phyloP scores from a whole-genome alignment of 2,797 vertebrate genomes.

The Epinephelus awoara region DNA sequence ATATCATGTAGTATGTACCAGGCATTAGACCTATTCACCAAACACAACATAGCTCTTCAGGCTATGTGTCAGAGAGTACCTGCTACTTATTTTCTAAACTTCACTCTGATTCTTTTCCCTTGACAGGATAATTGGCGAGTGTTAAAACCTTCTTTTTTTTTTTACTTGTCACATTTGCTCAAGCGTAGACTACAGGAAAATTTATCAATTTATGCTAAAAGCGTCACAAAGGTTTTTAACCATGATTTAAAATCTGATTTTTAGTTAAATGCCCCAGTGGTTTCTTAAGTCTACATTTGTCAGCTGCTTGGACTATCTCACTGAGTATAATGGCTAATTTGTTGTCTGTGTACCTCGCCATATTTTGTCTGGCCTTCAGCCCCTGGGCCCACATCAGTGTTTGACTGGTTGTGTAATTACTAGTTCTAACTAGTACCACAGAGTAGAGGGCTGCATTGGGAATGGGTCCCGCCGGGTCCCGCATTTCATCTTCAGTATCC shows the following conservation, averaged over 20 bases:
- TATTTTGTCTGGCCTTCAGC: neutral
- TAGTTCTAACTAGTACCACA: too few species aligned
- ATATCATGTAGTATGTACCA: too few species aligned
- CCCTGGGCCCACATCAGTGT: neutral
- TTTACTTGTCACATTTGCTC: slow-evolving; percentile 5
- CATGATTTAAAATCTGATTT: slow-evolving; percentile 11
- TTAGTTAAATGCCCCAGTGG: neutral
- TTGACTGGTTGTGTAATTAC: neutral
- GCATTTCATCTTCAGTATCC: too few species aligned
- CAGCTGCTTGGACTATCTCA: slow-evolving; percentile 1
- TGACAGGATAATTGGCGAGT: slow-evolving; percentile 7
- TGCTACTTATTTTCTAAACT: neutral
- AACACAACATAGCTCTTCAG: neutral
- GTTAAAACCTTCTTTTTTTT: slow-evolving; percentile 2
- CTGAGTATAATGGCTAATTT: slow-evolving; percentile 16
- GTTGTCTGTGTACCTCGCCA: slow-evolving; percentile 19
- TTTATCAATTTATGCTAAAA: slow-evolving; percentile 22
- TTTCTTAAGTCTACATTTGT: neutral
- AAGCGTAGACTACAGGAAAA: slow-evolving; percentile 9
- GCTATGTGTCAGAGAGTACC: neutral
- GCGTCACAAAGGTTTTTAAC: slow-evolving; percentile 14
- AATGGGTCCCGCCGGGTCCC: too few species aligned
- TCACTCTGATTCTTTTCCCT: slow-evolving; percentile 9
- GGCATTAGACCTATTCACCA: too few species aligned
- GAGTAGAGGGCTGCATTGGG: too few species aligned